Base-by-base conservation (phyloP, 2,113 vertebrate genomes). In the Sapajus apella region DNA sequence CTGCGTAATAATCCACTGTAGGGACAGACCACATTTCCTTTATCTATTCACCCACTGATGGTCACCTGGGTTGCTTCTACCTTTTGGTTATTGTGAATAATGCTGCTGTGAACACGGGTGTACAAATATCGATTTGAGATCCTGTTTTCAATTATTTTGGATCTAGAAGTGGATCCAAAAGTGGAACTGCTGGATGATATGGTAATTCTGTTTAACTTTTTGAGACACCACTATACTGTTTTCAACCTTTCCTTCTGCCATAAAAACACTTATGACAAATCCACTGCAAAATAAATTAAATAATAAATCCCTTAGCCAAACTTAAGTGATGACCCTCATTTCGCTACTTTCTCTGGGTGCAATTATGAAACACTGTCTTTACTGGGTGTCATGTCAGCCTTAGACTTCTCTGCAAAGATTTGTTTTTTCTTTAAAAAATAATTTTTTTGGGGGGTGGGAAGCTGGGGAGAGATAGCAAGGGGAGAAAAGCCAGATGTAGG, bases 131-230 rank as follows among this genome's bases (percentile, higher is more conserved):
- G 56, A 23, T 61, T n/a, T 45, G 17, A 64, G 45, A 32, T 21
- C 68, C n/a, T 70, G n/a, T 70, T 64, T 80, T 88, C 58, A 85
- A 27, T 84, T 83, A 27, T 58, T 76, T 70, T 20, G 25, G 75
- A 35, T 66, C 61, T 13, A 32, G 6, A 35, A 17, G 18, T 17
- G 75, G 25, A 66, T 7, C 18, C 40, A 56, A 43, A 79, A 90
- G 18, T 5, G 37, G 61, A 68, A 95, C 27, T 68, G 35, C 47
- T 92, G 35, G 8, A 68, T 30, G 40, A 68, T 35, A 85, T 16
- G 47, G n/a, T 87, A 61, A 84, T 58, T 82, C 68, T 95, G 72
- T 73, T 93, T 76, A 73, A 70, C 40, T 91, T 77, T 95, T 77
- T 61, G 21, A 95, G 75, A 16, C 61, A 47, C 16, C 2, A 6